These are phyloP conservation scores for Candoia aspera DNA, from an alignment of 2,113 vertebrate species.

Conservation along the genomic window DNA sequence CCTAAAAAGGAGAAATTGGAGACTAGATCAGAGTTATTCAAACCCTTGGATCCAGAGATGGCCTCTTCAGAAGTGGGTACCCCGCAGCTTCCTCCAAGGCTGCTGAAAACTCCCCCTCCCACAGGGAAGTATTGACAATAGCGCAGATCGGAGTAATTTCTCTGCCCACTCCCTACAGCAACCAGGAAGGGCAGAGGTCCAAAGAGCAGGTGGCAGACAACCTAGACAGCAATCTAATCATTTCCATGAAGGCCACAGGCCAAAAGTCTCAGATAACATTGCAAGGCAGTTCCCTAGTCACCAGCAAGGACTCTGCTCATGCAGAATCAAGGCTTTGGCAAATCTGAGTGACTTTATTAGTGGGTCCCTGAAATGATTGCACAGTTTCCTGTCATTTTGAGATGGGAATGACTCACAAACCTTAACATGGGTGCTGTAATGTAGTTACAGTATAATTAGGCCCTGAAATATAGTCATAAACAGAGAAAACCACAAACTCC, in stretches of 20 bases:
- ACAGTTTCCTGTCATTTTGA: background rate
- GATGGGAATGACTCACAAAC: background rate
- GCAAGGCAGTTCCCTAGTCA: background rate
- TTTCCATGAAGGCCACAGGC: background rate
- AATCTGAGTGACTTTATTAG: background rate
- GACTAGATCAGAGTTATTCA: background rate
- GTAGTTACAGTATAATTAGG: background rate
- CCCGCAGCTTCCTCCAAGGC: background rate
- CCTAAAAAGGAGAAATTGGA: background rate
- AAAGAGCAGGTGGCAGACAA: background rate
- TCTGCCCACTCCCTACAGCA: background rate
- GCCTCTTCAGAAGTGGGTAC: background rate
- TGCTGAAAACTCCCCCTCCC: background rate
- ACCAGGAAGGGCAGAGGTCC: background rate
- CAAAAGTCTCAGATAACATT: background rate
- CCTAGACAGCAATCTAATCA: background rate
- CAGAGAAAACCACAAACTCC: background rate
- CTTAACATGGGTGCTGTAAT: background rate
- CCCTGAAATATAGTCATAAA: background rate
- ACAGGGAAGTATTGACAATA: background rate
- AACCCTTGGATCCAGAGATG: background rate
- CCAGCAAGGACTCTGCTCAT: background rate
- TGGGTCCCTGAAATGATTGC: background rate
- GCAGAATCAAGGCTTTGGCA: background rate
- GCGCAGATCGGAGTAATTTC: background rate